Percentiles rank a stretch among this genome's conserved stretches.
Evolutionary conservation across 2,113 vertebrate species (phyloP).

Genomic region (Indicator maculatus): DNA sequence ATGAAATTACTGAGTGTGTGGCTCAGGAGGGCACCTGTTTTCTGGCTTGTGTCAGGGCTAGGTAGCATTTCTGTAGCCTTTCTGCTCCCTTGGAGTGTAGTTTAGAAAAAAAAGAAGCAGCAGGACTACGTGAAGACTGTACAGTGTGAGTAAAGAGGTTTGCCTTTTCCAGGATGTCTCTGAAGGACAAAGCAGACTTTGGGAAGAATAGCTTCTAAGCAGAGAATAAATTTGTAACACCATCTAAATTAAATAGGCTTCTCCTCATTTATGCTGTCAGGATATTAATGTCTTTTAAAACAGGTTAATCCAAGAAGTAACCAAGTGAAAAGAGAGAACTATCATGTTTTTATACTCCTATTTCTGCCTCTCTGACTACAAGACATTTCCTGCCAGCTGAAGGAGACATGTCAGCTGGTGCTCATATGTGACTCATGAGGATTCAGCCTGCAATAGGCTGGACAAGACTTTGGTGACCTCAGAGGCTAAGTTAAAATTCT

Average conservation of each 20-base stretch:
- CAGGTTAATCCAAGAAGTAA: background rate
- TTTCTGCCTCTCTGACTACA: constrained; percentile 6
- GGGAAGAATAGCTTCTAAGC: background rate
- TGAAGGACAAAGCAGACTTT: background rate
- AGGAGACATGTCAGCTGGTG: background rate
- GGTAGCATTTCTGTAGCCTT: background rate
- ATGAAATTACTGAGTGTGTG: background rate
- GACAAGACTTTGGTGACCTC: background rate
- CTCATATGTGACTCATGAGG: background rate
- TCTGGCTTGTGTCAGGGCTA: background rate
- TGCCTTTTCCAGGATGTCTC: background rate
- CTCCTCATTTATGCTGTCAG: background rate
- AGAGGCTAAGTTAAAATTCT: background rate
- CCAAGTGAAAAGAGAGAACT: background rate
- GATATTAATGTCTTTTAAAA: background rate
- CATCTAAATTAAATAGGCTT: background rate
- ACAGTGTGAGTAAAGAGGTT: background rate
- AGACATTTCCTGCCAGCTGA: background rate
- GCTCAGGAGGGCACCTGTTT: background rate
- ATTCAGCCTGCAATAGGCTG: background rate
- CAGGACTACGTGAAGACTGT: background rate
- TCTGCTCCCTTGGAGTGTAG: background rate
- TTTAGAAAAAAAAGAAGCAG: background rate
- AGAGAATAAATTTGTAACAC: background rate
- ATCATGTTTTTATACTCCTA: background rate